A percentile compares a stretch with the other conserved stretches of the same genome.
These are phyloP conservation scores for Lordiphosa andalusiaca DNA, from an alignment of 2,888 invertebrate species.

Conservation along the genomic window DNA sequence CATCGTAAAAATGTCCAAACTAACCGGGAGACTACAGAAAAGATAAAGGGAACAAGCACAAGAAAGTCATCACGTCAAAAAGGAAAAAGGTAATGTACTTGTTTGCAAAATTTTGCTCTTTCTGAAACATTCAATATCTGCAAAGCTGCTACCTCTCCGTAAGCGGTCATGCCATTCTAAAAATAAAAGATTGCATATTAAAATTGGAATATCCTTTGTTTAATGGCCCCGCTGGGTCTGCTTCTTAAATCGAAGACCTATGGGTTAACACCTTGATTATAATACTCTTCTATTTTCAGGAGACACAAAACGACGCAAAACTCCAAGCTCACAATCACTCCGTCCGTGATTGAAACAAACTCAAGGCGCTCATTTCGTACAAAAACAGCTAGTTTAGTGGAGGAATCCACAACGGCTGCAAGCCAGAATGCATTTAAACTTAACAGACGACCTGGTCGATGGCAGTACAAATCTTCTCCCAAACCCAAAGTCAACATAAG, in stretches of 20 bases:
- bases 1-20: conserved; percentile 40
- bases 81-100: conserved; percentile 55
- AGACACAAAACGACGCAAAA: conserved; percentile 80
- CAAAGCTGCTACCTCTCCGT: too few relatives aligned
- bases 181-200: too few relatives aligned
- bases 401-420: conserved; percentile 82
- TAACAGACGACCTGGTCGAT: conserved; percentile 89
- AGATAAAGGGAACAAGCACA: conserved; percentile 29
- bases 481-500: conserved; percentile 92
- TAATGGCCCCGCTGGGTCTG: too few relatives aligned
- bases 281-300: conserved; percentile 39
- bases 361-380: conserved; percentile 86
- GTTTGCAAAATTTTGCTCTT: too few relatives aligned
- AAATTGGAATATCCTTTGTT: too few relatives aligned
- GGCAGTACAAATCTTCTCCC: conserved; percentile 94
- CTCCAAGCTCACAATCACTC: conserved; percentile 39
- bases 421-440: conserved; percentile 90
- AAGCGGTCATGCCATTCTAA: too few relatives aligned
- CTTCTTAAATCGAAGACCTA: too few relatives aligned
- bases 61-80: conserved; percentile 59
- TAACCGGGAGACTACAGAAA: conserved; percentile 34
- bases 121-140: too few relatives aligned
- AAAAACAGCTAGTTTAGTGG: conserved; percentile 82
- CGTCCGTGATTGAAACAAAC: conserved; percentile 60
- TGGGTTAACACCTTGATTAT: neutral